These are phyloP conservation scores for Dipodomys merriami DNA, from an alignment of 2,113 vertebrate genomes.

Conservation along the genomic window DNA sequence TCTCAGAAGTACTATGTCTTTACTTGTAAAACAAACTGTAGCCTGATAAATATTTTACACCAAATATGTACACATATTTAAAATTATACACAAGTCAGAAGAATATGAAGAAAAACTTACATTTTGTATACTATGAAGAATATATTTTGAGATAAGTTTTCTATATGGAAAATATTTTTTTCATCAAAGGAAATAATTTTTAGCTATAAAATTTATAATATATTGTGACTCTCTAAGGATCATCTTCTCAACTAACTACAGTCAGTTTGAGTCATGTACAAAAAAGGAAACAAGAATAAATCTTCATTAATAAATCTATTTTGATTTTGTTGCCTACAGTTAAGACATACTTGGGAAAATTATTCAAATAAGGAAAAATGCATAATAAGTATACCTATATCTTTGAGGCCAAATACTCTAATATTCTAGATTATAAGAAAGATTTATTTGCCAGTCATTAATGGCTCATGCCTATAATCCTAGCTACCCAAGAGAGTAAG, in stretches of 20 bases:
- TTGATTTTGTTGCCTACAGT: constrained; percentile 11
- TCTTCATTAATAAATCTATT: not conserved
- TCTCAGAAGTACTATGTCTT: not conserved
- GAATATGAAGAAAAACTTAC: not conserved
- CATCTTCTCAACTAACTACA: not conserved
- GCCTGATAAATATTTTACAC: not conserved
- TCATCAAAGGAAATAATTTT: not conserved
- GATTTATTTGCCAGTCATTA: not conserved
- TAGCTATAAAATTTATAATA: not conserved
- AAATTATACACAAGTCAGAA: not conserved
- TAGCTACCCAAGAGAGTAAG: no score
- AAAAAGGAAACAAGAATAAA: not conserved
- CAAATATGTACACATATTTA: not conserved
- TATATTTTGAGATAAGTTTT: not conserved
- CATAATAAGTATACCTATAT: not conserved
- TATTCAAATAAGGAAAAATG: not conserved
- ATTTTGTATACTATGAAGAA: not conserved
- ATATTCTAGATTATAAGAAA: not conserved
- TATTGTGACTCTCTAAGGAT: not conserved
- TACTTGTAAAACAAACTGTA: not conserved
- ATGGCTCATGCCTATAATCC: no score
- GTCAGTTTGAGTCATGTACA: not conserved
- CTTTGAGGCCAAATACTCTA: not conserved
- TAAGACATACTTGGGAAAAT: not conserved
- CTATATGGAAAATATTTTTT: not conserved